Evolutionary conservation across 37 sponge, comb jelly and placozoan species (phyloP), one percentile per base, ranked within the genome.

Genomic region (Ephydatia muelleri): DNA sequence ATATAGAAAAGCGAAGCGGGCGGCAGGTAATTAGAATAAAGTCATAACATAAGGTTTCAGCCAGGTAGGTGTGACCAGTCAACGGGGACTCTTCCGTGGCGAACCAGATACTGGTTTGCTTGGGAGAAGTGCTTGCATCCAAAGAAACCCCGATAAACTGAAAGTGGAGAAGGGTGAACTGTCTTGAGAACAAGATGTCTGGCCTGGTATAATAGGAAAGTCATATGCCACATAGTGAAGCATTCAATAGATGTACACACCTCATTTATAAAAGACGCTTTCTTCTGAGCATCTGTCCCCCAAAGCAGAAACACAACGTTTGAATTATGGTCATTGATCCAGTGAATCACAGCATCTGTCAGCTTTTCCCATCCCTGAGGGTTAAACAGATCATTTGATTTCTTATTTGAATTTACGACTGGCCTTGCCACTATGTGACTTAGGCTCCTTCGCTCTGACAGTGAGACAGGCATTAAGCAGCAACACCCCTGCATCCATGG

Each of bases 381-480:
- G 33, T 72, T 35, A 25, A 1, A 79, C 33, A 35, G 70, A 12
- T n/a, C 73, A 8, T 31, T 70, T 70, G 43, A 3, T 68, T 33
- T 38, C 3, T 34, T 43, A 73, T 36, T 30, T 65, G 23, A 34
- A 9, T 12, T 28, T 8, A 38, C 12, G 22, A 2, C 47, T 68
- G 31, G 87, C 92, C 72, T 93, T 91, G 28, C 85, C 90, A 39
- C 91, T 68, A 77, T 99, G 99, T 38, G 99, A 99, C 69, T 99
- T 97, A 5, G 99, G 79, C 67, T 94, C 74, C 35, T 80, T 81
- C 19, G 84, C 87, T 30, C 87, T 80, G 31, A 99, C 99, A 67
- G 99, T 99, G 32, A 99, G 85, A 72, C 96, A 92, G 27, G 99
- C 91, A 88, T 99, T 99, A 32, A 99, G 92, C 77, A 99, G 85